Evolutionary conservation across 1,140 invertebrate genomes (phyloP).

Genomic region (Apis dorsata): DNA sequence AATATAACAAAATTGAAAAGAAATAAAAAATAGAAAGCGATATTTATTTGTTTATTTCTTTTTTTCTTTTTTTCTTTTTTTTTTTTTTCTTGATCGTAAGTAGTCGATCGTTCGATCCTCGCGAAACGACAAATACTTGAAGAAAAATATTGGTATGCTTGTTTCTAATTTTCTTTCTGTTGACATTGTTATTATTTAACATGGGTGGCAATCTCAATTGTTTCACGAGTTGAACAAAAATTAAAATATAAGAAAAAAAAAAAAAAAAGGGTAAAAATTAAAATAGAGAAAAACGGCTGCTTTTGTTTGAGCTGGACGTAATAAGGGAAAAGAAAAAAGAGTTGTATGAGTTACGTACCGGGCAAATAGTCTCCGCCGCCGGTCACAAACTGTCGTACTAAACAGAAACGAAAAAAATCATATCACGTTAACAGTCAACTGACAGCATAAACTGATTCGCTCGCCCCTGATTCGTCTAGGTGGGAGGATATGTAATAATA

Average conservation of each 20-base stretch:
- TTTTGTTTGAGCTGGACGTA: slow-evolving; percentile 52
- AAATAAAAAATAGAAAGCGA: not conserved
- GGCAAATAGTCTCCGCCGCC: slow-evolving; percentile 86
- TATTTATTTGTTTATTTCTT: not conserved
- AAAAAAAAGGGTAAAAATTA: slow-evolving; percentile 3
- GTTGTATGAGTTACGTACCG: slow-evolving; percentile 83
- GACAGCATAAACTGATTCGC: slow-evolving; percentile 67
- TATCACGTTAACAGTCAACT: slow-evolving; percentile 77
- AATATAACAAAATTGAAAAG: slow-evolving; percentile 48
- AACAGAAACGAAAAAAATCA: slow-evolving; percentile 83
- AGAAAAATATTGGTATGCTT: no score
- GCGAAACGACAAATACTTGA: not conserved
- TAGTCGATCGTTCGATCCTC: not conserved
- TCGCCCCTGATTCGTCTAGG: slow-evolving; percentile 72
- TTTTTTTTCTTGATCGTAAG: not conserved
- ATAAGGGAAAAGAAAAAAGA: slow-evolving; percentile 77
- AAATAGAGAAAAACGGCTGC: slow-evolving; percentile 43
- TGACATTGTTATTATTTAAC: not conserved
- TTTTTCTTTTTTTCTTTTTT: not conserved
- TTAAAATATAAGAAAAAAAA: not conserved
- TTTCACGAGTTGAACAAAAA: slow-evolving; percentile 5
- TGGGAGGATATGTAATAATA: not conserved
- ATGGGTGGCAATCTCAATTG: not conserved
- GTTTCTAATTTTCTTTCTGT: no score
- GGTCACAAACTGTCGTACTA: slow-evolving; percentile 87